A percentile compares a stretch with the other conserved stretches of the same genome.
phyloP scores from a whole-genome alignment of 1,140 invertebrate species.

The Brachionus manjavacas region DNA sequence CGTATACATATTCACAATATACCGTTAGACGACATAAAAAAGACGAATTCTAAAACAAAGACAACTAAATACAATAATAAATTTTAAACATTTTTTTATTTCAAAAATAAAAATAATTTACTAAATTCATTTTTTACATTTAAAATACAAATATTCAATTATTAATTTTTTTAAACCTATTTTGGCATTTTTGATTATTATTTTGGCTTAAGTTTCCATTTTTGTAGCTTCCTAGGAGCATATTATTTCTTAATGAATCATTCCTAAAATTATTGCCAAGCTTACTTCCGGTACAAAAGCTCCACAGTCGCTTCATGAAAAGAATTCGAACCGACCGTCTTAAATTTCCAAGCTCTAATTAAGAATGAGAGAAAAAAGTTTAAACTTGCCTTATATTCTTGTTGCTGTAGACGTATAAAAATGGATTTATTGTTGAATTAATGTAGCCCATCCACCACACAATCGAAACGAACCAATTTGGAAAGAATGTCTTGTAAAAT shows the following conservation, averaged over 20 bases:
- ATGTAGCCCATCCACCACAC: slow-evolving; percentile 41
- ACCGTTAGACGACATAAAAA: neutral
- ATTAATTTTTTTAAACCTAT: neutral
- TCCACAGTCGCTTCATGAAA: slow-evolving; percentile 1
- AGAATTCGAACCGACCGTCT: slow-evolving; percentile 37
- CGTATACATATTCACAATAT: neutral
- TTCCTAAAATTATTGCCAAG: slow-evolving; percentile 9
- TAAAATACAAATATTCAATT: neutral
- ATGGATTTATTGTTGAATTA: slow-evolving; percentile 41
- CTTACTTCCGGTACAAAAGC: slow-evolving; percentile 1
- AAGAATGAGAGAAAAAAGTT: neutral
- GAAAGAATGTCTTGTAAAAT: slow-evolving; percentile 16
- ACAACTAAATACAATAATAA: neutral
- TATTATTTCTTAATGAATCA: slow-evolving; percentile 25
- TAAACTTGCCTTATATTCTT: slow-evolving; percentile 35
- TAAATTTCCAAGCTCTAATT: neutral
- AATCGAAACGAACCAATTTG: neutral
- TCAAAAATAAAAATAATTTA: neutral
- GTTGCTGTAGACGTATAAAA: slow-evolving; percentile 40
- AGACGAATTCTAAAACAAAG: neutral
- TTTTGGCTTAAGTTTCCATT: neutral
- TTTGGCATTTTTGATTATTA: slow-evolving; percentile 5
- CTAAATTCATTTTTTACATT: neutral
- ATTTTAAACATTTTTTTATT: neutral
- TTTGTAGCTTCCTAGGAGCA: neutral